Conservation (phyloP, 92 coral and sea anemone genomes). For the Plumapathes pennacea region DNA sequence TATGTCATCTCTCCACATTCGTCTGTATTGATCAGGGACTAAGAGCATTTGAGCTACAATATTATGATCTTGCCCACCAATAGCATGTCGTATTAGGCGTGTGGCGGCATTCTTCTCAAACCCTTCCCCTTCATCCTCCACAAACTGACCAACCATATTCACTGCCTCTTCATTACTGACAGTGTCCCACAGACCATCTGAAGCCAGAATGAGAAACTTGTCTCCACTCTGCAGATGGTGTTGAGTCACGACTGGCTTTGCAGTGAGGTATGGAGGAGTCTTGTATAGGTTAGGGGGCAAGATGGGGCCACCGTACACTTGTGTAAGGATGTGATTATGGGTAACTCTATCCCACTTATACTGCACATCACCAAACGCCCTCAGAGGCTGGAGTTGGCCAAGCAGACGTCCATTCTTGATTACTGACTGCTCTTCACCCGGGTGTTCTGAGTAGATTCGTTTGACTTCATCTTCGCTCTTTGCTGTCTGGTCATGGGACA, state of each 20-base stretch:
- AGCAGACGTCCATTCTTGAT: slow-evolving; percentile 85
- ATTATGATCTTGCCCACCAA: slow-evolving; percentile 94
- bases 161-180: slow-evolving; percentile 87
- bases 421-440: slow-evolving; percentile 85
- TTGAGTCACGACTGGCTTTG: slow-evolving; percentile 84
- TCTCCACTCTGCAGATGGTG: slow-evolving; percentile 67
- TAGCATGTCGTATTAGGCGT: slow-evolving; percentile 89
- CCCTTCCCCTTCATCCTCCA: slow-evolving; percentile 43
- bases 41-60: slow-evolving; percentile 88
- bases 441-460: slow-evolving; percentile 73
- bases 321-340: slow-evolving; percentile 84
- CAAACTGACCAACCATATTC: slow-evolving; percentile 77
- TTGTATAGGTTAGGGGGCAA: slow-evolving; percentile 86
- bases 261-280: slow-evolving; percentile 96
- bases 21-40: slow-evolving; percentile 92
- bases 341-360: slow-evolving; percentile 94
- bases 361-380: slow-evolving; percentile 98
- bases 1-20: slow-evolving; percentile 98
- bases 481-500: slow-evolving; percentile 86
- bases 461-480: slow-evolving; percentile 66
- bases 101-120: slow-evolving; percentile 85
- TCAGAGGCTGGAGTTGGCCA: slow-evolving; percentile 88
- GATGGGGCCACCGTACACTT: slow-evolving; percentile 91
- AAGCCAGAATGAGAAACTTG: slow-evolving; percentile 90
- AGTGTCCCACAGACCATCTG: slow-evolving; percentile 97